A percentile compares a stretch with the other conserved stretches of the same genome.
Evolutionary conservation across 2,113 vertebrate genomes (phyloP).

Genomic region (Megaceryle torquata): DNA sequence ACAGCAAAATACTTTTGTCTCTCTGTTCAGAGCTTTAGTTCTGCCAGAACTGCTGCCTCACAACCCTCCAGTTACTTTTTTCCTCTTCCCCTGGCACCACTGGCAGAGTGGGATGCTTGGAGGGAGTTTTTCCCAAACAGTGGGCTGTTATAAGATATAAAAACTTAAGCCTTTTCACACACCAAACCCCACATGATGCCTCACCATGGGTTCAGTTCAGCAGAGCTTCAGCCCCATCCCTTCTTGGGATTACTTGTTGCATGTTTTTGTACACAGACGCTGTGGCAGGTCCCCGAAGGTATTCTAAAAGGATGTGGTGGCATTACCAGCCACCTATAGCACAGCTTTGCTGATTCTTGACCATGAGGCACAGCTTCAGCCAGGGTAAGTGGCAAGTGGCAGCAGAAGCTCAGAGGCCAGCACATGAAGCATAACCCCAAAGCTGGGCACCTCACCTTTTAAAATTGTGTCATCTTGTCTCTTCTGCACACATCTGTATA

Average conservation of each 20-base stretch:
- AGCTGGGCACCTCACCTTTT: not conserved
- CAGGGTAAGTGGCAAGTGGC: not conserved
- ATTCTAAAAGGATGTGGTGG: not conserved
- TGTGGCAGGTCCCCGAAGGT: slow-evolving; percentile 26
- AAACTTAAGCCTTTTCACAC: not conserved
- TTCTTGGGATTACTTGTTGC: not conserved
- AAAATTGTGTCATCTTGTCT: not conserved
- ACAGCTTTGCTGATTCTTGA: not conserved
- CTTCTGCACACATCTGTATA: not conserved
- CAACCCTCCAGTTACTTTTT: not conserved
- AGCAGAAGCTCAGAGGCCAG: not conserved
- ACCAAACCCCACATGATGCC: rapidly evolving
- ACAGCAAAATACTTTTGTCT: not conserved
- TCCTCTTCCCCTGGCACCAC: not conserved
- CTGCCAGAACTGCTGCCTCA: rapidly evolving
- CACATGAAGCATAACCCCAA: not conserved
- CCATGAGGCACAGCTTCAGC: not conserved
- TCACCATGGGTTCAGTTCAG: not conserved
- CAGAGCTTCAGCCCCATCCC: not conserved
- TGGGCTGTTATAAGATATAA: not conserved
- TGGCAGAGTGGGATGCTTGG: too few relatives aligned
- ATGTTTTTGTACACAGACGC: not conserved
- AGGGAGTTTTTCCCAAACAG: not conserved
- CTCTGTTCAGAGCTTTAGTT: not conserved
- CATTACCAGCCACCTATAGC: not conserved